Base-by-base conservation (phyloP, 2,888 invertebrate species). In the Thymelicus acteon region DNA sequence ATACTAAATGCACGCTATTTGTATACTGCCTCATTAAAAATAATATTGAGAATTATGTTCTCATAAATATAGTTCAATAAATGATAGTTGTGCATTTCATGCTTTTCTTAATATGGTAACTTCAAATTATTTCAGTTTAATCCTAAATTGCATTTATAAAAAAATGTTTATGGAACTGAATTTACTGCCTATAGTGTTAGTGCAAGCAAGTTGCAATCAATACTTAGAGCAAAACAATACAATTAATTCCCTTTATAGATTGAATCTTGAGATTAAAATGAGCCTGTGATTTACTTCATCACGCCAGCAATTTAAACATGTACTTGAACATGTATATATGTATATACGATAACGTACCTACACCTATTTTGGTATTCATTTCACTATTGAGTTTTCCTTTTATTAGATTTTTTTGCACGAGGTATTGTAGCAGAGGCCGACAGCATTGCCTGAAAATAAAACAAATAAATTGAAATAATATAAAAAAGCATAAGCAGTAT, bases 401-500 rank as follows among this genome's bases (percentile, higher is more conserved):
- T 96, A 86, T 94, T 95, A 74, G 95, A 88, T 90, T 96, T 96
- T 94, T 96, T 96, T 93, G 95, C 95, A 87, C 96, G 95, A 78
- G 96, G 96, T 78, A 97, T 94, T 78, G 96, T 96, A 84, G 96
- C 96, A 88, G 95, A 95, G 84, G 95, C 95, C 84, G 95, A 91
- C 91, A 95, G 92, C 90, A 95, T 91, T 86, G 95, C 95, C 96
- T 96, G 94, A 82, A 96, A 95, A 90, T 89, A 90, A 89, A 94
- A 82, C 7, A 69, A 83, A 84, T 83, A 89, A 78, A 81, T 86
- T 87, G 84, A 85, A 86, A 87, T 82, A 88, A 88, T 81, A 81
- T 73, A 81, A 86, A 78, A 81, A 89, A 89, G 87, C 90, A 75
- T 54, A 87, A 86, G 87, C 87, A 79, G 49, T 73, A 44, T 13